These are phyloP conservation scores for Tetragonisca angustula DNA, from an alignment of 2,888 invertebrate species.

Conservation along the genomic window DNA sequence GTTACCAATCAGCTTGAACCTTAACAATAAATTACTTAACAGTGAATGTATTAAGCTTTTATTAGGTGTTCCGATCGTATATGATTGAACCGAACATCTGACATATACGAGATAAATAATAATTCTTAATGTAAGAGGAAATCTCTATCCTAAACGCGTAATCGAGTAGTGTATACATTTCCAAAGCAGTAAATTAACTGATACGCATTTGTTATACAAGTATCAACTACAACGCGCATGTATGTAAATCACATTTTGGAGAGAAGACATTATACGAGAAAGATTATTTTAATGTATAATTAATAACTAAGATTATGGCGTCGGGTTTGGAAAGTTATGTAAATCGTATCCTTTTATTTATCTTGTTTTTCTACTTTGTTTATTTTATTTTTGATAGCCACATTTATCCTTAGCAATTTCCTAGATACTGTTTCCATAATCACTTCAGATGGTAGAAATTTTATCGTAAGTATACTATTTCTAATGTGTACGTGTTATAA, in stretches of 20 bases:
- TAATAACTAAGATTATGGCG: conserved; percentile 86
- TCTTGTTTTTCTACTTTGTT: not conserved
- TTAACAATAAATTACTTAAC: conserved; percentile 3
- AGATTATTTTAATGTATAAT: conserved; percentile 40
- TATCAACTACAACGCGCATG: not conserved
- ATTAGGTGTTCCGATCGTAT: not conserved
- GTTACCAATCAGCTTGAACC: conserved; percentile 20
- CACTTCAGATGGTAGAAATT: conserved; percentile 97
- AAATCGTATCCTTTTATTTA: conserved; percentile 89
- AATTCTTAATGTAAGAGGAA: not conserved
- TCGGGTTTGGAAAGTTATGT: conserved; percentile 94
- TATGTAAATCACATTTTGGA: conserved; percentile 19
- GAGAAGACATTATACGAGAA: not conserved
- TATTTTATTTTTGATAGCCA: conserved; percentile 31
- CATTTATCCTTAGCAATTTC: conserved; percentile 60
- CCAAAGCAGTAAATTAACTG: not conserved
- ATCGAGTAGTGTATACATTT: not conserved
- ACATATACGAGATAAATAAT: conserved; percentile 15
- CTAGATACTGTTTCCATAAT: conserved; percentile 96
- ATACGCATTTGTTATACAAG: conserved; percentile 7
- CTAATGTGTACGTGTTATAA: not conserved
- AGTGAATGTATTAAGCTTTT: conserved; percentile 1
- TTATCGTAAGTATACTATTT: conserved; percentile 88
- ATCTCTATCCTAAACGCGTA: not conserved
- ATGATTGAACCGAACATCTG: not conserved